phyloP scores from a whole-genome alignment of 2,888 invertebrate genomes.

The Dynastes hyllus region DNA sequence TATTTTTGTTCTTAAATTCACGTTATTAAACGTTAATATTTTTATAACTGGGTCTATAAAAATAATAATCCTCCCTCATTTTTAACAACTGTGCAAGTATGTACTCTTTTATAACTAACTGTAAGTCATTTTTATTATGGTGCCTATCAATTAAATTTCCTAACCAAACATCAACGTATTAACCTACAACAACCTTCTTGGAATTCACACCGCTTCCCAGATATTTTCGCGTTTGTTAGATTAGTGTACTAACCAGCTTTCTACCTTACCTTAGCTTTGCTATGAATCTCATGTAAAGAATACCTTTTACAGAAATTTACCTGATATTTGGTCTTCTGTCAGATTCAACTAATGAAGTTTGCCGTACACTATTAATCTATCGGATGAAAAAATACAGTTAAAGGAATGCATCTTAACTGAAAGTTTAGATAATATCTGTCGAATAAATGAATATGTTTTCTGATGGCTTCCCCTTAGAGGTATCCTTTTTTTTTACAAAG shows the following conservation, averaged over 20 bases:
- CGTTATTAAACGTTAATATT: no score
- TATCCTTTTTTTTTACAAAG: conserved; percentile 29
- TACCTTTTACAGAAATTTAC: conserved; percentile 60
- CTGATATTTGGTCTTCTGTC: conserved; percentile 61
- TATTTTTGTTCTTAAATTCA: no score
- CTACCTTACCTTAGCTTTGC: conserved; percentile 43
- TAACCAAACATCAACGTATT: no score
- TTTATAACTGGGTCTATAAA: no score
- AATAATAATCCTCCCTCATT: no score
- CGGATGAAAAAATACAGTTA: conserved; percentile 62
- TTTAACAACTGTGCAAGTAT: no score
- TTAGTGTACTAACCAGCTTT: conserved; percentile 17
- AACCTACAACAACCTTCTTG: no score
- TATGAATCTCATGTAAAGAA: conserved; percentile 32
- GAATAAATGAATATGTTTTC: conserved; percentile 49
- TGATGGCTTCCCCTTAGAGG: conserved; percentile 42
- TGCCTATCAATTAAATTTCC: neutral
- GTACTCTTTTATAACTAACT: no score
- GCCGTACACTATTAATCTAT: conserved; percentile 65
- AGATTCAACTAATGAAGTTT: conserved; percentile 64
- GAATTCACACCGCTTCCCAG: no score
- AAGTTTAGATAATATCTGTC: conserved; percentile 51
- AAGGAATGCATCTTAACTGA: conserved; percentile 58
- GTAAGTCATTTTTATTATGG: neutral
- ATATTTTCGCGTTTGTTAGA: neutral